phyloP scores from a whole-genome alignment of 2,888 invertebrate genomes.

The Papilio gigon region DNA sequence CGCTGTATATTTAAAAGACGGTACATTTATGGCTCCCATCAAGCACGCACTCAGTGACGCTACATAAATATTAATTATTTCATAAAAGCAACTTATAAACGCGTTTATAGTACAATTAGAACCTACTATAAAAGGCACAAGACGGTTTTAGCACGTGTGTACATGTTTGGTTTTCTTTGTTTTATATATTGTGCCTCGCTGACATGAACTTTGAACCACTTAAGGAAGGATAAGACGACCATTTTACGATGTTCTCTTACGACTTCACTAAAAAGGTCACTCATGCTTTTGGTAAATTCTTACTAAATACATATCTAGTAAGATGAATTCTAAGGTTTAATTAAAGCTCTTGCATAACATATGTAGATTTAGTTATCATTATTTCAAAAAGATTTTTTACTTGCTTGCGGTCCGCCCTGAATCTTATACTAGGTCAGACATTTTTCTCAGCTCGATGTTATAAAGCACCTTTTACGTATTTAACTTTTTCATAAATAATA shows the following conservation, averaged over 20 bases:
- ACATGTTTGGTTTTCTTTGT: not conserved
- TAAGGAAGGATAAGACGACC: no score
- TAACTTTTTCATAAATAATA: slow-evolving; percentile 23
- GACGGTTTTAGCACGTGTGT: not conserved
- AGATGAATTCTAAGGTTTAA: not conserved
- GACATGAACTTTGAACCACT: no score
- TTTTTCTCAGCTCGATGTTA: slow-evolving; percentile 35
- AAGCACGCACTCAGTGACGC: slow-evolving; percentile 17
- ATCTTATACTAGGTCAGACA: slow-evolving; percentile 30
- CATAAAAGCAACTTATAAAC: slow-evolving; percentile 22
- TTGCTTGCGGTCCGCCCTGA: slow-evolving; percentile 6
- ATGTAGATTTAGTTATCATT: no score
- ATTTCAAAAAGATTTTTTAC: not conserved
- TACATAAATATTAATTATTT: slow-evolving; percentile 31
- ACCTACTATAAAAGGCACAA: not conserved
- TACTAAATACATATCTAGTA: not conserved
- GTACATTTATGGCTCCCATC: slow-evolving; percentile 13
- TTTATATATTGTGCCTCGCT: not conserved
- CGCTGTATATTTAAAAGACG: slow-evolving; percentile 7
- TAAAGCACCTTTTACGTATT: slow-evolving; percentile 22
- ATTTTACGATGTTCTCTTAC: no score
- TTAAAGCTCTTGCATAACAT: not conserved
- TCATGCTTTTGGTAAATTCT: no score
- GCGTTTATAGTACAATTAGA: not conserved
- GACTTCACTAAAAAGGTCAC: no score